These are phyloP conservation scores for Rana temporaria DNA, from an alignment of 2,113 vertebrate species.

Conservation along the genomic window DNA sequence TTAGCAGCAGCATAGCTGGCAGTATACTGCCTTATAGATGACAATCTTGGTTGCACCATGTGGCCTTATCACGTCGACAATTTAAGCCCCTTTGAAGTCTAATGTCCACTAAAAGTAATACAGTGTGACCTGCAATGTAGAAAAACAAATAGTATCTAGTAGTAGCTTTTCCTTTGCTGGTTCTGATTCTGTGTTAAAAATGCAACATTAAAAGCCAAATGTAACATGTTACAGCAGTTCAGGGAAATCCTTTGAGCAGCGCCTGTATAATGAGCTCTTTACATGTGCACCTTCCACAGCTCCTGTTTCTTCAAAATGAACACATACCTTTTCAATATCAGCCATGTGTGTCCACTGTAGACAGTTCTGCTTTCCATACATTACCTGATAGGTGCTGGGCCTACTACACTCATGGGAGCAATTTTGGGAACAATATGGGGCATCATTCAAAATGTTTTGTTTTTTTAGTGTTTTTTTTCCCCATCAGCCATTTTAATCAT, in stretches of 20 bases:
- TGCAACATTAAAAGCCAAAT: slow-evolving; percentile 22
- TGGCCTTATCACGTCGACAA: slow-evolving; percentile 31
- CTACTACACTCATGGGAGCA: too few species aligned
- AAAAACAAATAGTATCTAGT: slow-evolving; percentile 28
- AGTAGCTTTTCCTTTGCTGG: slow-evolving; percentile 14
- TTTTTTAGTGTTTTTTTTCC: too few species aligned
- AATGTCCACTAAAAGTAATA: slow-evolving; percentile 22
- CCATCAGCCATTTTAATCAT: too few species aligned
- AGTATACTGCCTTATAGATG: not conserved
- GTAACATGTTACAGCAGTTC: slow-evolving; percentile 9
- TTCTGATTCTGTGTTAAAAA: slow-evolving; percentile 13
- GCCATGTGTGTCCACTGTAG: not conserved
- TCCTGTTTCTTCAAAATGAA: not conserved
- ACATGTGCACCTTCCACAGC: slow-evolving; percentile 1
- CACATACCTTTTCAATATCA: not conserved
- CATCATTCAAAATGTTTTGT: too few species aligned
- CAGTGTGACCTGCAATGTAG: not conserved
- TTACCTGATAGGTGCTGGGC: too few species aligned
- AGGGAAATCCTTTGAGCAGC: slow-evolving; percentile 6
- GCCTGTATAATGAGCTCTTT: not conserved
- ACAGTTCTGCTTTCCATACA: too few species aligned
- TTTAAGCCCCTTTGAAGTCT: slow-evolving; percentile 9
- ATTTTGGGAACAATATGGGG: too few species aligned
- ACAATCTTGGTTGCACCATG: slow-evolving; percentile 16
- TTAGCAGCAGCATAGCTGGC: slow-evolving; percentile 19